phyloP scores from a whole-genome alignment of 2,113 vertebrate species.

The Triplophysa dalaica region DNA sequence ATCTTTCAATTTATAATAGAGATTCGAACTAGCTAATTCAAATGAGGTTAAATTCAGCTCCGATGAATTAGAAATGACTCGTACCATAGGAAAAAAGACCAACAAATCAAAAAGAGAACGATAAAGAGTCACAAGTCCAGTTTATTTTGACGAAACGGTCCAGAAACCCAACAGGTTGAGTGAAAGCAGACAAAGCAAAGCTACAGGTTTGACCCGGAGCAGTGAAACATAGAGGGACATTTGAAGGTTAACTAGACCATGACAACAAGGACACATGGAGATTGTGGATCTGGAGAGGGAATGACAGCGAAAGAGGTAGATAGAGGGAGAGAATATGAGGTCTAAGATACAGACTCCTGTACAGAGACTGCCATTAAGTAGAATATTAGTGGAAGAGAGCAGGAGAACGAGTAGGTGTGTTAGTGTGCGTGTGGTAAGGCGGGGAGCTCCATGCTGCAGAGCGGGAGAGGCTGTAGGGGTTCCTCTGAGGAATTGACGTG shows the following conservation, averaged over 20 bases:
- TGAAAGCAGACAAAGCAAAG: conserved; percentile 49
- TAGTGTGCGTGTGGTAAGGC: conserved; percentile 23
- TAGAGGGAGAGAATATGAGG: not conserved
- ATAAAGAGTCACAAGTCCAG: conserved; percentile 59
- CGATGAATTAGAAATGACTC: no score
- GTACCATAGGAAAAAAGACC: conserved; percentile 41
- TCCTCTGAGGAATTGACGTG: conserved; percentile 65
- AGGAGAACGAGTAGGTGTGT: conserved; percentile 1
- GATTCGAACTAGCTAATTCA: no score
- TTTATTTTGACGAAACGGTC: conserved; percentile 60
- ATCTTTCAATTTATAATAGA: no score
- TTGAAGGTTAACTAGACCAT: conserved; percentile 25
- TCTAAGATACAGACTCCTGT: conserved; percentile 12
- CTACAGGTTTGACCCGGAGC: conserved; percentile 2
- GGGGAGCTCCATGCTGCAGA: conserved; percentile 20
- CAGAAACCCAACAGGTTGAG: conserved; percentile 43
- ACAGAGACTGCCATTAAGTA: conserved; percentile 8
- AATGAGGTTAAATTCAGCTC: no score
- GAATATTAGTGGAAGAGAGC: not conserved
- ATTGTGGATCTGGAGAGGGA: conserved; percentile 10
- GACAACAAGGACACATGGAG: conserved; percentile 6
- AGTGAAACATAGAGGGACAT: conserved; percentile 19
- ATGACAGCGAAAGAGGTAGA: not conserved
- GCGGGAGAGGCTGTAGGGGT: conserved; percentile 47
- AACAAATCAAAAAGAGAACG: conserved; percentile 56